These are phyloP conservation scores for Capromys pilorides DNA, from an alignment of 2,797 vertebrate genomes.

Conservation along the genomic window DNA sequence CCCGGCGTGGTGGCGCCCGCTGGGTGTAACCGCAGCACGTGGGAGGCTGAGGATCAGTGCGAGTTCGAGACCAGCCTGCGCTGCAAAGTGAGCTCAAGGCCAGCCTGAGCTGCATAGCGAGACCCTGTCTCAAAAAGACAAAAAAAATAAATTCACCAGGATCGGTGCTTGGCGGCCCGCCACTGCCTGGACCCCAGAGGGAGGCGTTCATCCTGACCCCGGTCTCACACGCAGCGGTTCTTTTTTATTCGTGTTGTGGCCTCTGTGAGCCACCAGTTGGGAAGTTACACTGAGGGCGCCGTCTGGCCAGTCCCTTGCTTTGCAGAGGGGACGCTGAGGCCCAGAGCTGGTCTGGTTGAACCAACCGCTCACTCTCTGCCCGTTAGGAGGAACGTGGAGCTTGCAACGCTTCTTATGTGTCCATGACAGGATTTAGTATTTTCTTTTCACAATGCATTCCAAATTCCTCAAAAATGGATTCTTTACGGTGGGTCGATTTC, in stretches of 20 bases:
- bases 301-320: not conserved
- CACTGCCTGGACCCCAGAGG: not conserved
- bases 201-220: not conserved
- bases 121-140: too few species aligned
- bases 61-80: too few species aligned
- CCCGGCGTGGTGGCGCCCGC: too few species aligned
- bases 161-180: not conserved
- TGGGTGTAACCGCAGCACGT: too few species aligned
- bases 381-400: not conserved
- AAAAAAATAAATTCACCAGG: not conserved
- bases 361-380: not conserved
- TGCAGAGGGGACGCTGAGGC: not conserved
- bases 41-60: too few species aligned
- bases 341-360: not conserved
- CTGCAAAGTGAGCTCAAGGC: too few species aligned
- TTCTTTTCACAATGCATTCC: slow-evolving; percentile 16
- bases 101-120: too few species aligned
- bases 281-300: not conserved
- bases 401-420: not conserved
- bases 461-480: slow-evolving; percentile 28
- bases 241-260: not conserved
- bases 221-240: not conserved
- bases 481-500: not conserved
- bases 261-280: not conserved
- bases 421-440: not conserved